Conservation (phyloP, 2,888 invertebrate species). For the Tribolium freemani region DNA sequence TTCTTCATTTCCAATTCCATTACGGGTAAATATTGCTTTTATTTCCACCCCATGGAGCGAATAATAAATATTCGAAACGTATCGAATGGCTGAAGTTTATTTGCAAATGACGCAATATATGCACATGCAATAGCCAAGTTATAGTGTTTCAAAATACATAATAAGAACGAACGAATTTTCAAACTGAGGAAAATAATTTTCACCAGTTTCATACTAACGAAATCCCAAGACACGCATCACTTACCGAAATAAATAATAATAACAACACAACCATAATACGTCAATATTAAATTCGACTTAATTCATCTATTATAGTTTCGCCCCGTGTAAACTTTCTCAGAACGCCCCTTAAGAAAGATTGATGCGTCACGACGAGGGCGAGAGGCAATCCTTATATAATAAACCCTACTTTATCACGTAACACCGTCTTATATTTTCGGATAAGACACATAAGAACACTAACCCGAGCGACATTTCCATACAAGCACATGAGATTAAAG, state of each 20-base stretch:
- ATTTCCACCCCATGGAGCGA: neutral
- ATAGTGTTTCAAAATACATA: neutral
- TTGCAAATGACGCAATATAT: neutral
- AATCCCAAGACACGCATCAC: neutral
- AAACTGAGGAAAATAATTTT: conserved; percentile 10
- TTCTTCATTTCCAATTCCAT: neutral
- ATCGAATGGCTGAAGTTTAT: neutral
- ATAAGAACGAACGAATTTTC: conserved; percentile 2
- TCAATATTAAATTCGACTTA: neutral
- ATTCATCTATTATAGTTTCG: neutral
- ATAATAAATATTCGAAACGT: neutral
- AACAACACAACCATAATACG: neutral
- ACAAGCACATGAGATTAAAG: conserved; percentile 98
- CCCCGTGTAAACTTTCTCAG: conserved; percentile 2
- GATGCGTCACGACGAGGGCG: conserved; percentile 25
- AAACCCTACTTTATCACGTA: conserved; percentile 21
- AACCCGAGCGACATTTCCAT: conserved; percentile 98
- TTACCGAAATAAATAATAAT: neutral
- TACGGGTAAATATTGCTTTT: neutral
- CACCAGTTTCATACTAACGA: neutral
- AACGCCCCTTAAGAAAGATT: conserved; percentile 1
- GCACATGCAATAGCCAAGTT: neutral
- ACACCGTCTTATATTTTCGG: conserved; percentile 11
- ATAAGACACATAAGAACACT: conserved; percentile 46
- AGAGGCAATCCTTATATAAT: conserved; percentile 25